Conservation (phyloP, 2,888 invertebrate species). For the Hecatera dysodea region DNA sequence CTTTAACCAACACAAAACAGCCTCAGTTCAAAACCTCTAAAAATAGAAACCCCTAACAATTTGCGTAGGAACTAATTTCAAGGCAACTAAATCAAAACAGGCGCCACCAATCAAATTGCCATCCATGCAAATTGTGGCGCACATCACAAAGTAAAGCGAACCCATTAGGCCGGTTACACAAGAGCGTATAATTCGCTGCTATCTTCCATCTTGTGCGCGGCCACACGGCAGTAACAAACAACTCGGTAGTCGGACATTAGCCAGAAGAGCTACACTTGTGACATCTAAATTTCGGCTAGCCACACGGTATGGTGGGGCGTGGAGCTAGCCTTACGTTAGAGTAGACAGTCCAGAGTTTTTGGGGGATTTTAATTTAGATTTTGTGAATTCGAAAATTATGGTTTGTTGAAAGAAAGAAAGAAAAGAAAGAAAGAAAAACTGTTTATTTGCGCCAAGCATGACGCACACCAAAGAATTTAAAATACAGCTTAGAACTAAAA, state of each 20-base stretch:
- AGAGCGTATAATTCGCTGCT: constrained; percentile 84
- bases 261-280: constrained; percentile 86
- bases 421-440: no score
- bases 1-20: no score
- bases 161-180: constrained; percentile 70
- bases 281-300: constrained; percentile 90
- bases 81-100: constrained; percentile 30
- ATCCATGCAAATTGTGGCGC: constrained; percentile 63
- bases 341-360: constrained; percentile 19
- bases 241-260: constrained; percentile 85
- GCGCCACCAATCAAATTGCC: constrained; percentile 59
- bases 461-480: no score
- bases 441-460: no score
- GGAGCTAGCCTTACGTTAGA: constrained; percentile 51
- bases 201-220: constrained; percentile 87
- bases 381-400: no score
- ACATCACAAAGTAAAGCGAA: constrained; percentile 58
- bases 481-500: no score
- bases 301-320: constrained; percentile 74
- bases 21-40: not conserved
- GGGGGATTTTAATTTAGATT: no score
- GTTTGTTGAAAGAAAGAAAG: no score
- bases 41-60: not conserved
- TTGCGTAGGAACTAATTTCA: not conserved
- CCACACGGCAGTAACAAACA: constrained; percentile 88